Percentiles rank a stretch among this genome's conserved stretches.
Conservation (phyloP, 1,140 invertebrate genomes). For the Globodera rostochiensis region DNA sequence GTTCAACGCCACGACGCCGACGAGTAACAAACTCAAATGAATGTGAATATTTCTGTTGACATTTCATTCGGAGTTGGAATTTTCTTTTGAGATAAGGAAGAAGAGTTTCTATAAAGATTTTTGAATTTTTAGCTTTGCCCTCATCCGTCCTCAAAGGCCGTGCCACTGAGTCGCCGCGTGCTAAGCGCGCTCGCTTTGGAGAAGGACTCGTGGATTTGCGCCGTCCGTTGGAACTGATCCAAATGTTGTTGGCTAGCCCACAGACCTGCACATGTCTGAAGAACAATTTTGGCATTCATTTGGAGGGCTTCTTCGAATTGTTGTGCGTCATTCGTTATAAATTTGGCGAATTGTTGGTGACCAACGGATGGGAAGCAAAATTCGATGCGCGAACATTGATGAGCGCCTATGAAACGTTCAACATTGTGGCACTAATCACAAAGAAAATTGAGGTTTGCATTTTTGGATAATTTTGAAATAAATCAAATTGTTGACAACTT, state of each 20-base stretch:
- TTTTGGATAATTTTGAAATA: background rate
- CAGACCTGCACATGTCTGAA: constrained; percentile 15
- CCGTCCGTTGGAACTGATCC: constrained; percentile 28
- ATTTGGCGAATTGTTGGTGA: constrained; percentile 26
- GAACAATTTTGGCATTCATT: constrained; percentile 24
- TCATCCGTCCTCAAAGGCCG: background rate
- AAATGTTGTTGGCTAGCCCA: constrained; percentile 29
- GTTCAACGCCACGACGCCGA: background rate
- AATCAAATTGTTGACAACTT: background rate
- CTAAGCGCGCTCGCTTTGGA: constrained; percentile 20
- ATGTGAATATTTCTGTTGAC: background rate
- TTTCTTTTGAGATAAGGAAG: too few species aligned
- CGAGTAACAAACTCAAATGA: background rate
- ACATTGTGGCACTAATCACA: constrained; percentile 24
- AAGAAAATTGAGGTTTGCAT: constrained; percentile 10
- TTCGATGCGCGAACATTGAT: constrained; percentile 23
- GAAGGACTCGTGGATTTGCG: constrained; percentile 3
- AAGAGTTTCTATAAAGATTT: too few species aligned
- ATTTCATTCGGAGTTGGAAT: too few species aligned
- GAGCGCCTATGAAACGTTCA: constrained; percentile 32
- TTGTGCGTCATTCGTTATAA: constrained; percentile 17
- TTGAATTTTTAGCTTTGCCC: background rate
- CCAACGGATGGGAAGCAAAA: constrained; percentile 21
- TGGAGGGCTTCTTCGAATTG: constrained; percentile 27
- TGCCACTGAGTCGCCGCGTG: constrained; percentile 19